A percentile compares a stretch with the other conserved stretches of the same genome.
These are phyloP conservation scores for Turritopsis rubra DNA, from an alignment of 30 jellyfish, hydroid and myxozoan genomes.

Conservation along the genomic window DNA sequence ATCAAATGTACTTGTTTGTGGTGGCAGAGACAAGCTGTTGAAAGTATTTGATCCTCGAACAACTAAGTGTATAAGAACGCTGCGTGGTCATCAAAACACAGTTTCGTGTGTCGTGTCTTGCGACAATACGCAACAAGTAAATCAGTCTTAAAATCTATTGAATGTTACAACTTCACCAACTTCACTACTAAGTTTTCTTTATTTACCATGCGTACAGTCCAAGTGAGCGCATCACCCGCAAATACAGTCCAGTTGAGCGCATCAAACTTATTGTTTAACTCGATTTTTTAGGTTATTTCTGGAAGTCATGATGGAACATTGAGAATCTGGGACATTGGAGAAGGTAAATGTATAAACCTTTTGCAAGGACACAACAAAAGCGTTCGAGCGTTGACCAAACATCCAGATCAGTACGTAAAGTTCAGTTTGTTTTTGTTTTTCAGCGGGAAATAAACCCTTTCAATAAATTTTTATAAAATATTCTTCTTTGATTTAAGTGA, in stretches of 20 bases:
- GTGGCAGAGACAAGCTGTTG: conserved; percentile 89
- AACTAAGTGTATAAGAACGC: conserved; percentile 58
- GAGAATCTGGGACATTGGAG: conserved; percentile 98
- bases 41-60: conserved; percentile 82
- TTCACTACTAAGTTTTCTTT: too few relatives aligned
- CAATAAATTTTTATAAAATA: background rate
- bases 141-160: background rate
- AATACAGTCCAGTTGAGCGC: too few relatives aligned
- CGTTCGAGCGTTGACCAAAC: conserved; percentile 66
- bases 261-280: too few relatives aligned
- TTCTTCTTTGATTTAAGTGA: conserved; percentile 39
- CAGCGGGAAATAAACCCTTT: background rate
- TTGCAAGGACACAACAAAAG: conserved; percentile 90
- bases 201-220: too few relatives aligned
- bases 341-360: conserved; percentile 82
- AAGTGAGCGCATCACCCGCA: too few relatives aligned
- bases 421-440: background rate
- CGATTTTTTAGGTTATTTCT: conserved; percentile 46
- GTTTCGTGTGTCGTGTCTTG: conserved; percentile 73
- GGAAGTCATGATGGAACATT: conserved; percentile 95
- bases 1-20: conserved; percentile 56
- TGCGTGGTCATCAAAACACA: conserved; percentile 89
- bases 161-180: background rate
- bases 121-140: conserved; percentile 72
- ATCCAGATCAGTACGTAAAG: conserved; percentile 79